Conservation (phyloP, 2,888 invertebrate species). For the Meteorus colon region DNA sequence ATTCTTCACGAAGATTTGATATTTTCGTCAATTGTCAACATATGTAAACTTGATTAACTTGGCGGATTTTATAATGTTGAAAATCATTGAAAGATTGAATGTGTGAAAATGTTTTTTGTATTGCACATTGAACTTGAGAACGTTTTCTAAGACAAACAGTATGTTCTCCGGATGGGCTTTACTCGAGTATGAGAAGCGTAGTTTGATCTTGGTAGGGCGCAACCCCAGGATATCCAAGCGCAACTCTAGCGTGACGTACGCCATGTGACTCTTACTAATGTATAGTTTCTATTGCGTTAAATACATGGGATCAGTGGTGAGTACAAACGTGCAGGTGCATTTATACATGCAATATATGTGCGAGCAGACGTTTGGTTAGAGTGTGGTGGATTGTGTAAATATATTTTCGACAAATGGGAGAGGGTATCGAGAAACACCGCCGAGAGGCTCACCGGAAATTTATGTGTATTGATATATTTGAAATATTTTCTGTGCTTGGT, state of each 20-base stretch:
- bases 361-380: background rate
- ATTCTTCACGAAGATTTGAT: no score
- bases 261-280: conserved; percentile 19
- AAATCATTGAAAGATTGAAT: no score
- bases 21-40: no score
- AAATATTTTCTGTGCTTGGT: no score
- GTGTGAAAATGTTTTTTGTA: no score
- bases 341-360: conserved; percentile 7
- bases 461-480: conserved; percentile 11
- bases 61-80: no score
- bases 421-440: background rate
- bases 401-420: no score
- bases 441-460: conserved; percentile 17
- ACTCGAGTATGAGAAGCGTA: conserved; percentile 31
- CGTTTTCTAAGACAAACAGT: background rate
- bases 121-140: no score
- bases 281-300: conserved; percentile 20
- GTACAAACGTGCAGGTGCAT: conserved; percentile 15
- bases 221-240: conserved; percentile 57
- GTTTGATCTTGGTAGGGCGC: conserved; percentile 36
- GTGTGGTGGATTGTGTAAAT: background rate
- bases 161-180: conserved; percentile 27
- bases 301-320: conserved; percentile 15
- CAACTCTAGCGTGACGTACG: conserved; percentile 56
- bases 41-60: no score